These are phyloP conservation scores for Oedothorax gibbosus DNA, from an alignment of 1,140 invertebrate genomes.

Conservation along the genomic window DNA sequence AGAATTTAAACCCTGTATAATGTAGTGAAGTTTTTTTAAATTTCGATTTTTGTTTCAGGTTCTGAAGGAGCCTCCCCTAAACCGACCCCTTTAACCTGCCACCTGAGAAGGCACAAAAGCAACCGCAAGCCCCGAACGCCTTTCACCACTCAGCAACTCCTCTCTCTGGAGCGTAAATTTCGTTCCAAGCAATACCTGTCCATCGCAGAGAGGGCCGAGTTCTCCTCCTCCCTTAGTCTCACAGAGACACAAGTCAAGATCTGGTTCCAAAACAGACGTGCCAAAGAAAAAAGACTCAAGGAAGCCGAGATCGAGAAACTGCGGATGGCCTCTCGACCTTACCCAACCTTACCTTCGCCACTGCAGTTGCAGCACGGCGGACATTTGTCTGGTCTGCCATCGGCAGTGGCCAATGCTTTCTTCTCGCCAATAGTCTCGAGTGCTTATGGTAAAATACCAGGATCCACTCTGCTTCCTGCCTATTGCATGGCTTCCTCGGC, in stretches of 20 bases:
- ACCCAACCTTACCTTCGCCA: constrained; percentile 50
- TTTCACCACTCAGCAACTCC: constrained; percentile 95
- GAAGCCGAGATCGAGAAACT: constrained; percentile 71
- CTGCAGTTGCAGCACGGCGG: constrained; percentile 34
- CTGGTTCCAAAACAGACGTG: constrained; percentile 71
- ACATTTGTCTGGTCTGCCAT: constrained; percentile 37
- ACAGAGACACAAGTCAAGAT: constrained; percentile 85
- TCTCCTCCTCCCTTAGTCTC: constrained; percentile 90
- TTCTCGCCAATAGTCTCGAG: constrained; percentile 37
- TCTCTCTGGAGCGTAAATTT: constrained; percentile 96
- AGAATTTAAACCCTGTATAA: no score
- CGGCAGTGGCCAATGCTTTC: constrained; percentile 51
- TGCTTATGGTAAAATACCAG: constrained; percentile 38
- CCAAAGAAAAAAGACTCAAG: constrained; percentile 72
- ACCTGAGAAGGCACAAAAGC: constrained; percentile 92
- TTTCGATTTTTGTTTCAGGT: constrained; percentile 17
- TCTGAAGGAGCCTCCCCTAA: constrained; percentile 53
- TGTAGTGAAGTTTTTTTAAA: neutral
- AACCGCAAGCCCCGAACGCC: constrained; percentile 97
- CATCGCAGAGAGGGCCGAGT: constrained; percentile 96
- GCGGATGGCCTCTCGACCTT: constrained; percentile 66
- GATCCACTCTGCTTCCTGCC: constrained; percentile 30
- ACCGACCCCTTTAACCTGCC: constrained; percentile 79
- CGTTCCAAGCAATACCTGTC: constrained; percentile 95
- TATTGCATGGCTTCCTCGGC: constrained; percentile 54